Evolutionary conservation across 1,140 invertebrate genomes (phyloP).

Genomic region (Holotrichia oblita): DNA sequence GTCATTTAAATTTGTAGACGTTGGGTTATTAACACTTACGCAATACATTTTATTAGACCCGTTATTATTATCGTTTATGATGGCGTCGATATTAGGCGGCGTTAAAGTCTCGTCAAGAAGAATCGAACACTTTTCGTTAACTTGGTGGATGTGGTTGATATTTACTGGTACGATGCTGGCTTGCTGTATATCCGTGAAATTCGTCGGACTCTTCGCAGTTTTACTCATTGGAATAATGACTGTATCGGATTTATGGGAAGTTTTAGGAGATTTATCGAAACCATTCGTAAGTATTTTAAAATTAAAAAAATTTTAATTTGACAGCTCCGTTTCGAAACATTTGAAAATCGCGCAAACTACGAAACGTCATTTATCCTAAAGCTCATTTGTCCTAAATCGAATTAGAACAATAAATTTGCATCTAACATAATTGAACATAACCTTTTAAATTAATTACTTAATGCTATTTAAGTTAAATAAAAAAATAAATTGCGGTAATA

Average conservation of each 20-base stretch:
- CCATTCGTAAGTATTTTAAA: conserved; percentile 74
- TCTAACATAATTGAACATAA: too few species aligned
- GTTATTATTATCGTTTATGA: conserved; percentile 93
- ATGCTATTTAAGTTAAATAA: not conserved
- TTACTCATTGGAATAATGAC: conserved; percentile 88
- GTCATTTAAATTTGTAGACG: conserved; percentile 69
- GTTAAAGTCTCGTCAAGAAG: conserved; percentile 71
- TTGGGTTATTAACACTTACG: conserved; percentile 89
- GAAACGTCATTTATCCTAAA: not conserved
- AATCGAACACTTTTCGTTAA: conserved; percentile 60
- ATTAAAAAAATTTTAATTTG: too few species aligned
- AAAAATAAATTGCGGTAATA: not conserved
- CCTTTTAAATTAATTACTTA: not conserved
- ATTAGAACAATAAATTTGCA: not conserved
- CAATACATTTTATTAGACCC: conserved; percentile 96
- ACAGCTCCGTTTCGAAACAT: too few species aligned
- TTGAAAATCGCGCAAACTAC: too few species aligned
- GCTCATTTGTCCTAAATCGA: not conserved
- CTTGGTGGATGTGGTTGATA: conserved; percentile 87
- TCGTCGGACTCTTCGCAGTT: conserved; percentile 95
- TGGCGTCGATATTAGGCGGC: conserved; percentile 84
- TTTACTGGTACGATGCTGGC: conserved; percentile 87
- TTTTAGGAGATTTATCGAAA: conserved; percentile 83
- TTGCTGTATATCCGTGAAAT: conserved; percentile 94
- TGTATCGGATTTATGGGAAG: conserved; percentile 86